A percentile compares a stretch with the other conserved stretches of the same genome.
Conservation (phyloP, 2,888 invertebrate genomes). For the Gnatocerus cornutus region DNA sequence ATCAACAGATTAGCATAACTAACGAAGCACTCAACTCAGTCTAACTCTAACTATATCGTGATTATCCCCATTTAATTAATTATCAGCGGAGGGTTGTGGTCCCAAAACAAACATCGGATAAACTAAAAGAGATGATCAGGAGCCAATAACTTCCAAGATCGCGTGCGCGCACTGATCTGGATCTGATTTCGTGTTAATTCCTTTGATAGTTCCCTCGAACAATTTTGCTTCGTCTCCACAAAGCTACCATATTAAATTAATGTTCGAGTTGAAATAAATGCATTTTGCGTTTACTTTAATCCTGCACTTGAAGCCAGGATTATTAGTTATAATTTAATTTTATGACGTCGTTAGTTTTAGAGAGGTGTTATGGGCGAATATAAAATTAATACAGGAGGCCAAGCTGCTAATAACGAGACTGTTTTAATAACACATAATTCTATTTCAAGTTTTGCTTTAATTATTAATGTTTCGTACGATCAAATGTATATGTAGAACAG, state of each 20-base stretch:
- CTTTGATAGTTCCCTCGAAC: slow-evolving; percentile 8
- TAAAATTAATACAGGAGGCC: slow-evolving; percentile 46
- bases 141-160: slow-evolving; percentile 32
- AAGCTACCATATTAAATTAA: slow-evolving; percentile 25
- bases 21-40: slow-evolving; percentile 53
- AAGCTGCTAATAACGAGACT: slow-evolving; percentile 31
- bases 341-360: slow-evolving; percentile 35
- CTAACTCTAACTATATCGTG: slow-evolving; percentile 47
- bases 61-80: slow-evolving; percentile 48
- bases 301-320: slow-evolving; percentile 17
- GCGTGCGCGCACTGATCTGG: slow-evolving; percentile 28
- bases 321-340: slow-evolving; percentile 43
- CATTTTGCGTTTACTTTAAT: slow-evolving; percentile 26
- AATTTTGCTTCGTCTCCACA: slow-evolving; percentile 9
- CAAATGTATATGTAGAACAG: slow-evolving; percentile 36
- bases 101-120: slow-evolving; percentile 43
- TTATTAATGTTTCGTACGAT: slow-evolving; percentile 43
- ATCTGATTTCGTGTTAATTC: slow-evolving; percentile 20
- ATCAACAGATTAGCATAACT: slow-evolving; percentile 57
- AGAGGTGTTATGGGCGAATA: slow-evolving; percentile 42
- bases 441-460: slow-evolving; percentile 43
- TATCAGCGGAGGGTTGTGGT: slow-evolving; percentile 39
- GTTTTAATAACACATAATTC: slow-evolving; percentile 47
- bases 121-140: slow-evolving; percentile 37
- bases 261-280: slow-evolving; percentile 16